These are phyloP conservation scores for Riptortus pedestris DNA, from an alignment of 1,140 invertebrate genomes.

Conservation along the genomic window DNA sequence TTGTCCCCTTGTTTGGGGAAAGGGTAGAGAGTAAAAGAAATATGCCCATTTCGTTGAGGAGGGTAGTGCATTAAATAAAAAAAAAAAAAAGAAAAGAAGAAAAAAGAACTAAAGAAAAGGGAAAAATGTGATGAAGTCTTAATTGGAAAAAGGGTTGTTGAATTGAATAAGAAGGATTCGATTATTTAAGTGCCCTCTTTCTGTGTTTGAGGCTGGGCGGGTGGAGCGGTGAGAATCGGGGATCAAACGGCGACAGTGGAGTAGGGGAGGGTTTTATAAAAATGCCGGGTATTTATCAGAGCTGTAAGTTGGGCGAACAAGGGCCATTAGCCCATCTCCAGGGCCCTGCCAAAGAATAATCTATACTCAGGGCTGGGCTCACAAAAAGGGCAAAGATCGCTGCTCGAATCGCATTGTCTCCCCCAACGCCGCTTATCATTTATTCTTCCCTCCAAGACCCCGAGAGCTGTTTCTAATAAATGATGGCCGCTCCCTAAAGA, in stretches of 20 bases:
- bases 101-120: not conserved
- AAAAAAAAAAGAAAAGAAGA: conserved; percentile 19
- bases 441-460: not conserved
- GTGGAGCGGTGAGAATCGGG: not conserved
- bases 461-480: conserved; percentile 6
- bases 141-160: conserved; percentile 6
- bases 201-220: not conserved
- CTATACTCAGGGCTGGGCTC: not conserved
- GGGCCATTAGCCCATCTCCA: conserved; percentile 19
- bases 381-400: not conserved
- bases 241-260: not conserved
- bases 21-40: conserved; percentile 20
- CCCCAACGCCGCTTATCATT: conserved; percentile 17
- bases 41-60: conserved; percentile 10
- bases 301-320: not conserved
- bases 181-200: conserved; percentile 6
- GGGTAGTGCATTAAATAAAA: conserved; percentile 8
- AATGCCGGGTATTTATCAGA: conserved; percentile 6
- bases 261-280: not conserved
- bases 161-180: conserved; percentile 12
- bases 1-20: conserved; percentile 18
- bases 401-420: conserved; percentile 10
- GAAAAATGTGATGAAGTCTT: conserved; percentile 12
- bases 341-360: conserved; percentile 15
- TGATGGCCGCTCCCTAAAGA: conserved; percentile 4